These are phyloP conservation scores for Liasis olivaceus DNA, from an alignment of 2,797 vertebrate genomes.

Conservation along the genomic window DNA sequence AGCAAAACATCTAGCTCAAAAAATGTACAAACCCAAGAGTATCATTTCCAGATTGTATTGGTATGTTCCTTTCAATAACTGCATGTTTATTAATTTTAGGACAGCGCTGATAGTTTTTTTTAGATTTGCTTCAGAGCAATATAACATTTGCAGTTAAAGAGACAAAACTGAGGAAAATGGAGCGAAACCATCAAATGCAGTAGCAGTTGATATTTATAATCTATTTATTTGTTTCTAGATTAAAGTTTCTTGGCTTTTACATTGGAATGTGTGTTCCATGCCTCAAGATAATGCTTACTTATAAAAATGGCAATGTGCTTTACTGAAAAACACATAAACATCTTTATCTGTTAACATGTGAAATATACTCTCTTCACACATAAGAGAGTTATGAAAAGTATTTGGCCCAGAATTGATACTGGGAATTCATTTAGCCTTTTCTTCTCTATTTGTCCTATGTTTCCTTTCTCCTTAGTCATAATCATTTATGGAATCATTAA, in stretches of 20 bases:
- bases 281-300: slow-evolving; percentile 43
- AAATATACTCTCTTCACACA: not conserved
- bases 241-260: slow-evolving; percentile 45
- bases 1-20: slow-evolving; percentile 50
- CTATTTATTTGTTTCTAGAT: slow-evolving; percentile 32
- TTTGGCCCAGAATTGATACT: slow-evolving; percentile 32
- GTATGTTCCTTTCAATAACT: slow-evolving; percentile 10
- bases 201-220: not conserved
- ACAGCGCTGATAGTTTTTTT: not conserved
- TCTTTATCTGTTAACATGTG: slow-evolving; percentile 14
- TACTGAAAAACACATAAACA: slow-evolving; percentile 41
- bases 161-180: slow-evolving; percentile 6
- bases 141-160: not conserved
- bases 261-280: slow-evolving; percentile 42
- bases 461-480: slow-evolving; percentile 9
- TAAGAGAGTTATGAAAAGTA: not conserved
- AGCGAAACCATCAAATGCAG: slow-evolving; percentile 3
- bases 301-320: slow-evolving; percentile 49
- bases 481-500: not conserved
- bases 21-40: slow-evolving; percentile 6
- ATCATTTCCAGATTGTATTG: not conserved
- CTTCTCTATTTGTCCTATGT: slow-evolving; percentile 32
- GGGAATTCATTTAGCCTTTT: slow-evolving; percentile 36
- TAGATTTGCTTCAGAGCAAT: slow-evolving; percentile 22
- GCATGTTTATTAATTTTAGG: not conserved